These are phyloP conservation scores for Pitangus sulphuratus DNA, from an alignment of 2,797 vertebrate species.

Conservation along the genomic window DNA sequence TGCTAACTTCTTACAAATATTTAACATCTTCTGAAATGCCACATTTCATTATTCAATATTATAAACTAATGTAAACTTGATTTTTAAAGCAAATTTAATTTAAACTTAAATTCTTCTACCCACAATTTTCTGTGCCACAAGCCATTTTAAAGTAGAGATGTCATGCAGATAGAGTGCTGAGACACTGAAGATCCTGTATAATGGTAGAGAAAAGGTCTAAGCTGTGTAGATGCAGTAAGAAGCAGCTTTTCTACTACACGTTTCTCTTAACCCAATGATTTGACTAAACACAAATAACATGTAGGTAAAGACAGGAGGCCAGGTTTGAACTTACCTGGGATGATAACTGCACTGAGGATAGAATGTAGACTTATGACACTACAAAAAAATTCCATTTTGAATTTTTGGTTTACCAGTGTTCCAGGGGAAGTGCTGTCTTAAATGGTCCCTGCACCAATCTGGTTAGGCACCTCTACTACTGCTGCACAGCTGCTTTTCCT, in stretches of 20 bases:
- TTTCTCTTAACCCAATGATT: not conserved
- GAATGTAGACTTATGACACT: accelerated
- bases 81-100: not conserved
- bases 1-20: constrained; percentile 48
- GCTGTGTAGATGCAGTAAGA: not conserved
- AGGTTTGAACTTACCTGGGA: accelerated
- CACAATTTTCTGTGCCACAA: not conserved
- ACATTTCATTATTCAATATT: constrained; percentile 17
- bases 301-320: not conserved
- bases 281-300: not conserved
- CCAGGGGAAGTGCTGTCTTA: not conserved
- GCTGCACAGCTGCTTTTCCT: not conserved
- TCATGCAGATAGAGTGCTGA: not conserved
- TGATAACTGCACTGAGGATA: not conserved
- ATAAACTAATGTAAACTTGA: not conserved
- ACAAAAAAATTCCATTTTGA: accelerated
- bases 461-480: too few relatives aligned
- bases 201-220: not conserved
- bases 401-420: not conserved
- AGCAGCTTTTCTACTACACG: not conserved
- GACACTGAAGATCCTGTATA: not conserved
- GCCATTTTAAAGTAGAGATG: not conserved
- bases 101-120: not conserved
- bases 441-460: accelerated
- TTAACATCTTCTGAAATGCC: constrained; percentile 22